These are phyloP conservation scores for Arctia plantaginis DNA, from an alignment of 2,888 invertebrate genomes.

Conservation along the genomic window DNA sequence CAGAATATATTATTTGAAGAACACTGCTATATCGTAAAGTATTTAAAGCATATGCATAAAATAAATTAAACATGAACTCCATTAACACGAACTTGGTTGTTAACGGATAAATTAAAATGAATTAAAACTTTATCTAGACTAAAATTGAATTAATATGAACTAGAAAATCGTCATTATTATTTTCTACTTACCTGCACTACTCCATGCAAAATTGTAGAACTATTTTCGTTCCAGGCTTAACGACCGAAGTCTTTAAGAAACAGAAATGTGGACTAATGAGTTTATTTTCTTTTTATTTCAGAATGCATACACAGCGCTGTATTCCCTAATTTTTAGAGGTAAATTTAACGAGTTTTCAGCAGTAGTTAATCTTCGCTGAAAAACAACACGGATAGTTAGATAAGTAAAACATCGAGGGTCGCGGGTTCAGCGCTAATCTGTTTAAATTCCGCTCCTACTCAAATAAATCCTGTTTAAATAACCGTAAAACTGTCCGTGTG, in stretches of 20 bases:
- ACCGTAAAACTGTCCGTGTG: slow-evolving; percentile 73
- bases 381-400: slow-evolving; percentile 55
- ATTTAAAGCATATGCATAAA: not conserved
- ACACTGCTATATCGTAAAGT: too few relatives aligned
- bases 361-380: slow-evolving; percentile 45
- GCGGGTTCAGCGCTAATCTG: slow-evolving; percentile 67
- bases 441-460: slow-evolving; percentile 69
- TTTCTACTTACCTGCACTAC: not conserved
- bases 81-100: not conserved
- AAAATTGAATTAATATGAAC: not conserved
- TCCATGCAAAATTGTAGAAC: not conserved
- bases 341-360: slow-evolving; percentile 45
- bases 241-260: slow-evolving; percentile 7
- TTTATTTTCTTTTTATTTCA: slow-evolving; percentile 29
- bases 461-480: slow-evolving; percentile 78
- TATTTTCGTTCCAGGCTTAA: slow-evolving; percentile 10
- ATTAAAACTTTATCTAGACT: not conserved
- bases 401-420: slow-evolving; percentile 60
- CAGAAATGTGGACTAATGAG: slow-evolving; percentile 33
- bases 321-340: slow-evolving; percentile 30
- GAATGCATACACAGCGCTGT: slow-evolving; percentile 16
- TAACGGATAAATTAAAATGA: not conserved
- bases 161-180: too few relatives aligned
- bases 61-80: not conserved
- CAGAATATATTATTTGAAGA: too few relatives aligned